phyloP scores from a whole-genome alignment of 1,140 invertebrate genomes.

The Bombus waltoni region DNA sequence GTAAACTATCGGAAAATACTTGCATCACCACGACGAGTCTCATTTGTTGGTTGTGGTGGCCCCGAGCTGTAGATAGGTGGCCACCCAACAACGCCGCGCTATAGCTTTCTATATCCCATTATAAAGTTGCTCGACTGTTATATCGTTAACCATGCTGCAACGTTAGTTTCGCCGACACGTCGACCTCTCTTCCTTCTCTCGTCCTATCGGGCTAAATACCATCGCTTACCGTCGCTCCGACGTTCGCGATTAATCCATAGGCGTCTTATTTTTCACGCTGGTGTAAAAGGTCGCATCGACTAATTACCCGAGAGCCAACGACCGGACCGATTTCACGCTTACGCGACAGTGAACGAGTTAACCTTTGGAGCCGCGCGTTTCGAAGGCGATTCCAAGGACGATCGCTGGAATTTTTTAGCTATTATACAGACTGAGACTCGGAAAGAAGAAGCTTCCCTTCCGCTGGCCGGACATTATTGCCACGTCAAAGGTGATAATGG shows the following conservation, averaged over 20 bases:
- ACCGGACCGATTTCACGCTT: neutral
- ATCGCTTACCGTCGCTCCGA: neutral
- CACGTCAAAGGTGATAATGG: too few species aligned
- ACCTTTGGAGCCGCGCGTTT: neutral
- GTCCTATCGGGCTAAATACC: neutral
- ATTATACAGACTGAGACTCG: neutral
- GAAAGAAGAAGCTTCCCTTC: too few species aligned
- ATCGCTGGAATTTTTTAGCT: neutral
- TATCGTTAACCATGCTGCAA: conserved; percentile 47
- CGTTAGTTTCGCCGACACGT: neutral
- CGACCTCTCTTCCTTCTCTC: neutral
- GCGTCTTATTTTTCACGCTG: conserved; percentile 4
- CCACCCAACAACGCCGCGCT: neutral
- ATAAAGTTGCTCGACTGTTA: conserved; percentile 59
- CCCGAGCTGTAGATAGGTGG: conserved; percentile 10
- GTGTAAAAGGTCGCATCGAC: neutral
- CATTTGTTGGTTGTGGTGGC: conserved; percentile 30
- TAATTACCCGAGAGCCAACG: neutral
- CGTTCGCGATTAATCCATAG: conserved; percentile 2
- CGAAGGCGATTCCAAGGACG: neutral
- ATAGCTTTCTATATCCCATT: conserved; percentile 50
- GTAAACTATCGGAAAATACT: conserved; percentile 52
- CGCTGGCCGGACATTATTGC: too few species aligned
- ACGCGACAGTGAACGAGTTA: neutral
- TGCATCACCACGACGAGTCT: conserved; percentile 18